Base-by-base conservation (phyloP, 2,797 vertebrate genomes). In the Clarias laeviceps region DNA sequence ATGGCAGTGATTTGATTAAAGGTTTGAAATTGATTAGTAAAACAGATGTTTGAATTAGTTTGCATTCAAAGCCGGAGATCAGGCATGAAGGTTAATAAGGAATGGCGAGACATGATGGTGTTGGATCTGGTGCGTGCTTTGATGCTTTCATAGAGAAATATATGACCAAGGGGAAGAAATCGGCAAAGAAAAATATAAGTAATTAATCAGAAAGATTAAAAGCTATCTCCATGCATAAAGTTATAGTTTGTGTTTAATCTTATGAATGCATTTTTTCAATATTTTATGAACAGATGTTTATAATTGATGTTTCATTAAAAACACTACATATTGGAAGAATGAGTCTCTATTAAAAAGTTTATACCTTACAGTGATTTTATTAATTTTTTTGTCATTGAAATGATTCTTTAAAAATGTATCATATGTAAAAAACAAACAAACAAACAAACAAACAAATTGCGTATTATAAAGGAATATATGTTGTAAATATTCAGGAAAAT, bases 11-110 rank as follows among this genome's bases (percentile, higher is more conserved):
- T 37, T 24, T 61, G 5, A 57, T 32, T 34, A 14, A 5, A 24
- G 18, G 15, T 27, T 73, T 54, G 50, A 12, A 15, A 80, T 5
- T 27, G 59, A 64, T 64, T 40, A 64, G n/a, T 37, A 40, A 5
- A 79, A 61, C 76, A 62, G 34, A 32, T 24, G 76, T 61, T 78
- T 76, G 74, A 77, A 59, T 59, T 20, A 32, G 27, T 57, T 57
- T 56, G 27, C 11, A 40, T 45, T n/a, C 37, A 68, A 1, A 27
- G n/a, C 6, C 9, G 9, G 15, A 29, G 50, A 29, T 76, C 45
- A 27, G 32, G 27, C 73, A 76, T 56, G 17, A 17, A 76, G 54
- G 7, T 17, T 56, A 20, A 29, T 29, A 76, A 32, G 17, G 27
- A 76, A 56, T 15, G 37, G 24, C 24, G 22, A 11, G 29, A 68